phyloP scores from a whole-genome alignment of 92 coral and sea anemone species.

The Umimayanthus chanpuru region DNA sequence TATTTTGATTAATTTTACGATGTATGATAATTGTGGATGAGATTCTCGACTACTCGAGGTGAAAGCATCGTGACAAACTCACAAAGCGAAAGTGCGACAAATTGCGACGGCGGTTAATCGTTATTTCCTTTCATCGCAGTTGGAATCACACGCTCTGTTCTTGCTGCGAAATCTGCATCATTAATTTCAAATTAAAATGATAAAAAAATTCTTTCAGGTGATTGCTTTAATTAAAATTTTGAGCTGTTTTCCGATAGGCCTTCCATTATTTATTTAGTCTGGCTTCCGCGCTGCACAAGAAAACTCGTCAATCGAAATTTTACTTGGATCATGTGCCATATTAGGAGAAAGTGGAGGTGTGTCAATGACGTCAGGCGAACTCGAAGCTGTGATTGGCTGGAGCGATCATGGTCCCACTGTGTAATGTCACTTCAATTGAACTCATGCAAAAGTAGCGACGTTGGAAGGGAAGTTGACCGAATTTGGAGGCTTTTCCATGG shows the following conservation, averaged over 20 bases:
- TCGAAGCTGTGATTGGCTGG: constrained; percentile 49
- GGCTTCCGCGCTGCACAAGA: neutral
- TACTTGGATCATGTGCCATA: constrained; percentile 47
- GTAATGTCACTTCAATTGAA: constrained; percentile 41
- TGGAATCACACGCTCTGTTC: neutral
- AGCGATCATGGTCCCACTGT: constrained; percentile 10
- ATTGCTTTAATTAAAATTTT: constrained; percentile 7
- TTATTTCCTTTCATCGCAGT: neutral
- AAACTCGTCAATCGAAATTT: constrained; percentile 28
- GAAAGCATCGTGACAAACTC: neutral
- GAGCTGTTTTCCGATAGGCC: neutral
- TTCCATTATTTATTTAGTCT: constrained; percentile 34
- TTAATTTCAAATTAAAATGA: neutral
- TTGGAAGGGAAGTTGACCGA: constrained; percentile 13
- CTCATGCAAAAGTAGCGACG: constrained; percentile 13
- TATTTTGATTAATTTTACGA: no score
- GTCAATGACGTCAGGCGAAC: constrained; percentile 54
- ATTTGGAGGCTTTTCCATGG: constrained; percentile 20
- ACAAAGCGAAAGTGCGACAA: neutral
- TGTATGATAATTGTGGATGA: neutral
- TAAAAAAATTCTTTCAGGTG: neutral
- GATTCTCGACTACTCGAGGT: neutral
- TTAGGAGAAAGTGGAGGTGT: constrained; percentile 67
- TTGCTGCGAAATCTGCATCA: neutral
- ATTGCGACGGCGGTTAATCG: neutral